phyloP scores from a whole-genome alignment of 2,888 invertebrate species.

The Lasioglossum calceatum region DNA sequence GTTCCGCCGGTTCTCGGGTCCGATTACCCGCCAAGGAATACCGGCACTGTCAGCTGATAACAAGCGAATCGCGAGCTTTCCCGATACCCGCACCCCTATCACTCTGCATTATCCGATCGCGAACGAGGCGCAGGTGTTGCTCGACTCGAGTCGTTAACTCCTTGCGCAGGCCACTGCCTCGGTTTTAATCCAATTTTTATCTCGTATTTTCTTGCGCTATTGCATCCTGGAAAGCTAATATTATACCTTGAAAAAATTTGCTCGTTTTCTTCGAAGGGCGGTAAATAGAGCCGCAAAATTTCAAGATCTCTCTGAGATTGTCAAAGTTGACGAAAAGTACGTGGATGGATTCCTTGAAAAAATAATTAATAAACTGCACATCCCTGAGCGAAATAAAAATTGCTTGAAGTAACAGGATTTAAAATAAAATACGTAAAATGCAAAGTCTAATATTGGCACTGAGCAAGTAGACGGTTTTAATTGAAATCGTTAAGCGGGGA shows the following conservation, averaged over 20 bases:
- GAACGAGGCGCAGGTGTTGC: neutral
- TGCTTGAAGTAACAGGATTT: neutral
- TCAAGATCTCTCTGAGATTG: neutral
- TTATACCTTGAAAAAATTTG: neutral
- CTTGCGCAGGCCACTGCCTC: neutral
- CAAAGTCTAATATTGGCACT: neutral
- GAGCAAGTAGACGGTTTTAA: neutral
- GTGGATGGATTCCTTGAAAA: neutral
- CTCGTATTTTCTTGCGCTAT: neutral
- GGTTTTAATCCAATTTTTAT: neutral
- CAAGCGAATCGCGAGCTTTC: conserved; percentile 1
- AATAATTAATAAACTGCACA: neutral
- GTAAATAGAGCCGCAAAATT: neutral
- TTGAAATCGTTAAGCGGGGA: neutral
- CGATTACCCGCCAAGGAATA: conserved; percentile 36
- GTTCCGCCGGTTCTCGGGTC: conserved; percentile 18
- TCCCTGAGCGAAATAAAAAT: neutral
- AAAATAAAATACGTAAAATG: neutral
- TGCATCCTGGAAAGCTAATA: neutral
- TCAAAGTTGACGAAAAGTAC: neutral
- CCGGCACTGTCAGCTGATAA: conserved; percentile 22
- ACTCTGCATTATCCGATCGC: neutral
- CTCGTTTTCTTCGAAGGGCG: neutral
- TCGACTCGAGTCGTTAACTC: neutral
- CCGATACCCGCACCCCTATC: conserved; percentile 4